Evolutionary conservation across 2,888 invertebrate genomes (phyloP).

Genomic region (Meloe dianella): DNA sequence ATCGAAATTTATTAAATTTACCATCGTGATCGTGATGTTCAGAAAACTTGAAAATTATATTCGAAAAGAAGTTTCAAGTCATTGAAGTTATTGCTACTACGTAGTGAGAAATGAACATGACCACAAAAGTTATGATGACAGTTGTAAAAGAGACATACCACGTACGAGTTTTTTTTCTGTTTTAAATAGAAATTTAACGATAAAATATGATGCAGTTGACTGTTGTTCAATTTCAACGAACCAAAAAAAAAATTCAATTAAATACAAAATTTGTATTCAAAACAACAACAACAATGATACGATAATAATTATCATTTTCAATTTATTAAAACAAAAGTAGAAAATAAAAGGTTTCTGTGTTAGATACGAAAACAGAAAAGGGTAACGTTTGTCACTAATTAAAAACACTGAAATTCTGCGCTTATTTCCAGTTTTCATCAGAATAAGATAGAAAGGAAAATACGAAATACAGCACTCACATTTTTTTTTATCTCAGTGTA

Average conservation of each 20-base stretch:
- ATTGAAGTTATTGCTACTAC: constrained; percentile 2
- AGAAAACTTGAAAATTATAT: constrained; percentile 9
- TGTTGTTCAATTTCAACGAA: background rate
- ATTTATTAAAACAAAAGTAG: constrained; percentile 3
- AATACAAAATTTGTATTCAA: background rate
- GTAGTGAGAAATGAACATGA: constrained; percentile 2
- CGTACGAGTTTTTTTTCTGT: background rate
- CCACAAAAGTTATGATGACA: constrained; percentile 9
- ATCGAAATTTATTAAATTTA: background rate
- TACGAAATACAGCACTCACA: background rate
- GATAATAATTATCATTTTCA: constrained; percentile 9
- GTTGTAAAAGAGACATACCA: background rate
- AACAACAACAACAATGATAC: background rate
- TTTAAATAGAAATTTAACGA: background rate
- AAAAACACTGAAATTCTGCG: background rate
- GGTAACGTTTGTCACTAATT: constrained; percentile 8
- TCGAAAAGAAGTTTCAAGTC: constrained; percentile 11
- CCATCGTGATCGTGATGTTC: background rate
- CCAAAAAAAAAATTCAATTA: background rate
- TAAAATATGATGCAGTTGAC: background rate
- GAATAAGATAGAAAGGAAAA: background rate
- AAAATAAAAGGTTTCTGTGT: background rate
- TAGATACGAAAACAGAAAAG: background rate
- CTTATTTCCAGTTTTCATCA: background rate
- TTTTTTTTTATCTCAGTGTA: background rate